Evolutionary conservation across 2,797 vertebrate species (phyloP).

Genomic region (Erpetoichthys calabaricus): DNA sequence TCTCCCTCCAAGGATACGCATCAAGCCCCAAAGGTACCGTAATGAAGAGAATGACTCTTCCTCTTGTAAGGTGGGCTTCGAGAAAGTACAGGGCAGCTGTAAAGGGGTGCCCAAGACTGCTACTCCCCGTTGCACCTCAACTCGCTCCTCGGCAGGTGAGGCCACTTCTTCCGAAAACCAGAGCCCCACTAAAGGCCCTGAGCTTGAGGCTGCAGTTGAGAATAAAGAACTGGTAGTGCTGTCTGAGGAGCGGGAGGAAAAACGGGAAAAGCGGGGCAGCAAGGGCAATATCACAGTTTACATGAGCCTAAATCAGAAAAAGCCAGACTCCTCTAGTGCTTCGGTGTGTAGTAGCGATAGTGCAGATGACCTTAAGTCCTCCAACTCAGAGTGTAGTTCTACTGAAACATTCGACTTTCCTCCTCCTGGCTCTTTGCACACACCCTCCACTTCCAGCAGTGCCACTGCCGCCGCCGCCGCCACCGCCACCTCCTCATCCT

Average conservation of each 20-base stretch:
- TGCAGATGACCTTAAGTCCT: conserved; percentile 72
- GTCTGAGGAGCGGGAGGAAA: conserved; percentile 45
- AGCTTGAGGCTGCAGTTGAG: conserved; percentile 51
- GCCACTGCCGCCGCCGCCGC: conserved; percentile 6
- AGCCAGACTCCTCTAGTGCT: conserved; percentile 67
- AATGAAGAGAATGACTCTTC: conserved; percentile 85
- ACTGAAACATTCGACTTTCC: conserved; percentile 76
- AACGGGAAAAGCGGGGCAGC: conserved; percentile 58
- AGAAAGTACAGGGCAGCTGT: conserved; percentile 55
- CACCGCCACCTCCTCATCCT: conserved; percentile 13
- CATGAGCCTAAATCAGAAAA: conserved; percentile 71
- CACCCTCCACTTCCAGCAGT: conserved; percentile 27
- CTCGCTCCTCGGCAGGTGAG: conserved; percentile 60
- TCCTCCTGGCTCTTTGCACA: conserved; percentile 65
- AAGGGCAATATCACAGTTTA: conserved; percentile 72
- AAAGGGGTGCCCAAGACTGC: conserved; percentile 59
- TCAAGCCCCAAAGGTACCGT: conserved; percentile 93
- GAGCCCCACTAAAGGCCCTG: conserved; percentile 55
- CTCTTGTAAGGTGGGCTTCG: conserved; percentile 63
- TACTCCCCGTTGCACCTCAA: conserved; percentile 45
- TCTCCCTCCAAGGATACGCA: conserved; percentile 71
- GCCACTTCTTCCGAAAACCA: conserved; percentile 59
- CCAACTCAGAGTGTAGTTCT: conserved; percentile 81
- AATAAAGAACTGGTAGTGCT: conserved; percentile 45
- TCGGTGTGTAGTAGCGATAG: conserved; percentile 77